Evolutionary conservation across 2,113 vertebrate genomes (phyloP), one percentile per base, ranked within the genome.

Genomic region (Neolamprologus falcicula): DNA sequence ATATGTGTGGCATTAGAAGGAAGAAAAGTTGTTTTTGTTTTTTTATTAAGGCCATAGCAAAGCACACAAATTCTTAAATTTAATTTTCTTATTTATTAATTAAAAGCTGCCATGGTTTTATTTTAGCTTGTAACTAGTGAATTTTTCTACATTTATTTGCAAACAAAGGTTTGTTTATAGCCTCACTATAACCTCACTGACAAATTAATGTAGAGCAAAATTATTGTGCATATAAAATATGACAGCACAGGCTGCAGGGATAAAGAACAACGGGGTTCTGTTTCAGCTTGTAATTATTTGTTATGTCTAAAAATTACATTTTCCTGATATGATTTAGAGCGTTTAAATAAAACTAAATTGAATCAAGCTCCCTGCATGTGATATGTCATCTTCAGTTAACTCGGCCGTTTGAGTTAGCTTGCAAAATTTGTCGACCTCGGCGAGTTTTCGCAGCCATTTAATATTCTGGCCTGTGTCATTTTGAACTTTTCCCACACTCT

Each of bases 401-500:
- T 28, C 7, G 2, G 0, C 37, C 4, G 8, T 73, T 45, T 73
- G 13, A 45, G 40, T 73, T 45, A 3, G 68, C 21, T 21, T 9
- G 68, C 37, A 45, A 73, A 45, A 73, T 42, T 2, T 16, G 24
- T 73, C 8, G 13, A 47, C 40, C 68, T 47, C 24, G 0, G 40
- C 6, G 7, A 47, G 68, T 73, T 73, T 73, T 28, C 0, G 9
- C 40, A 47, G 5, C 40, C 40, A 73, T 73, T 26, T 73, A 73
- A 73, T 73, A 17, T 47, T 47, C 40, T 28, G 40, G 35, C 66
- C 73, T 63, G 35, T 82, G 82, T 92, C 66, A 86, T 79, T 42
- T 86, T 83, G 80, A 68, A 57, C 71, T 78, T 68, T 85, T 71
- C 50, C 87, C 83, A 42, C 7, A 61, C 21, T 37, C 9, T 63